These are phyloP conservation scores for Trichogramma evanescens DNA, from an alignment of 2,888 invertebrate genomes.

Conservation along the genomic window DNA sequence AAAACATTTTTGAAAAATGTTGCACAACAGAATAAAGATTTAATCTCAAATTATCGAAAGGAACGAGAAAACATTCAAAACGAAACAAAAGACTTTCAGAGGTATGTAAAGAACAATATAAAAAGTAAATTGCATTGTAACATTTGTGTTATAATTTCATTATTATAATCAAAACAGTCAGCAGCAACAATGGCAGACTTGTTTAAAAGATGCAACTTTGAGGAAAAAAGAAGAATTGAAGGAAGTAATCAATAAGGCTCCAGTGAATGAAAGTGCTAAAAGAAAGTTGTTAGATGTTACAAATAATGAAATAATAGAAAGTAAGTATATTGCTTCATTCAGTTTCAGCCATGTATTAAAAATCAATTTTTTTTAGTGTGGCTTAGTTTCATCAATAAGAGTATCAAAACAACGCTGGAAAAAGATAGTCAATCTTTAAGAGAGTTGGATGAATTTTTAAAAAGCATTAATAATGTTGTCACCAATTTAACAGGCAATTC, in stretches of 20 bases:
- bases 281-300: constrained; percentile 30
- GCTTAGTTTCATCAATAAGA: constrained; percentile 6
- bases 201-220: constrained; percentile 28
- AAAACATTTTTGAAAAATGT: constrained; percentile 27
- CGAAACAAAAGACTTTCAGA: constrained; percentile 9
- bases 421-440: constrained; percentile 24
- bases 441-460: constrained; percentile 24
- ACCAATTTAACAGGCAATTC: constrained; percentile 26
- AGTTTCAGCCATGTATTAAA: background rate
- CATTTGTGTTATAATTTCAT: background rate
- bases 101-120: constrained; percentile 2
- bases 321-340: constrained; percentile 21
- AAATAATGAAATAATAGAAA: constrained; percentile 30
- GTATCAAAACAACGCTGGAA: constrained; percentile 18
- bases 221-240: constrained; percentile 26
- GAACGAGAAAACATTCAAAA: constrained; percentile 11
- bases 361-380: constrained; percentile 7
- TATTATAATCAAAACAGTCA: constrained; percentile 16
- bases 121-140: background rate
- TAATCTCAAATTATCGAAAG: constrained; percentile 20
- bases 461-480: constrained; percentile 27
- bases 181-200: constrained; percentile 11
- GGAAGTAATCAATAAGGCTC: constrained; percentile 24
- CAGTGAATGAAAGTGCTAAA: constrained; percentile 28
- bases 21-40: constrained; percentile 16